Evolutionary conservation across 2,113 vertebrate species (phyloP).

Genomic region (Hemicordylus capensis): DNA sequence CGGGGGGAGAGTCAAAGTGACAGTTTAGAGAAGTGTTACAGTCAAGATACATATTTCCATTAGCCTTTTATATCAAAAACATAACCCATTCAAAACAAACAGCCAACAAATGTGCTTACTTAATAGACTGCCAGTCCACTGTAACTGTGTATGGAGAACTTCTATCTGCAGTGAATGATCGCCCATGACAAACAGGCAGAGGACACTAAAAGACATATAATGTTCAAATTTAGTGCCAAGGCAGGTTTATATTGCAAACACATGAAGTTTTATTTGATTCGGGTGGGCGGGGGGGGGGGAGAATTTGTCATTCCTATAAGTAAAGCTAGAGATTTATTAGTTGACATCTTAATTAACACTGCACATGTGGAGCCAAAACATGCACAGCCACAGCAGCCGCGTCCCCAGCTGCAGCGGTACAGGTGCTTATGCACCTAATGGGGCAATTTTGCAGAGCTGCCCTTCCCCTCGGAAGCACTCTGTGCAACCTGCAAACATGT

Average conservation of each 20-base stretch:
- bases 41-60: neutral
- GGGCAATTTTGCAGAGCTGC: no score
- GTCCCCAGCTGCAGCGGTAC: no score
- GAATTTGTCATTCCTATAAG: no score
- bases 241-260: neutral
- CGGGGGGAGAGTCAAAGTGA: no score
- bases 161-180: conserved; percentile 82
- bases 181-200: conserved; percentile 83
- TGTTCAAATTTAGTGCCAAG: neutral
- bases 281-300: no score
- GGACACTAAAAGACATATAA: conserved; percentile 81
- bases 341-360: no score
- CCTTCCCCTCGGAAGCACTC: no score
- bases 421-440: no score
- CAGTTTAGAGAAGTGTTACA: neutral
- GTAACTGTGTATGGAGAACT: conserved; percentile 93
- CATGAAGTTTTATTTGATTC: conserved; percentile 9
- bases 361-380: no score
- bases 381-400: no score
- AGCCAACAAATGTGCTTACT: conserved; percentile 75
- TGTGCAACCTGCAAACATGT: no score
- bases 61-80: neutral
- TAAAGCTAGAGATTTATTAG: no score
- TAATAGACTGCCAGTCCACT: conserved; percentile 95
- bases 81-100: neutral